Evolutionary conservation across 1,140 invertebrate species (phyloP).

Genomic region (Ceratina japonica): DNA sequence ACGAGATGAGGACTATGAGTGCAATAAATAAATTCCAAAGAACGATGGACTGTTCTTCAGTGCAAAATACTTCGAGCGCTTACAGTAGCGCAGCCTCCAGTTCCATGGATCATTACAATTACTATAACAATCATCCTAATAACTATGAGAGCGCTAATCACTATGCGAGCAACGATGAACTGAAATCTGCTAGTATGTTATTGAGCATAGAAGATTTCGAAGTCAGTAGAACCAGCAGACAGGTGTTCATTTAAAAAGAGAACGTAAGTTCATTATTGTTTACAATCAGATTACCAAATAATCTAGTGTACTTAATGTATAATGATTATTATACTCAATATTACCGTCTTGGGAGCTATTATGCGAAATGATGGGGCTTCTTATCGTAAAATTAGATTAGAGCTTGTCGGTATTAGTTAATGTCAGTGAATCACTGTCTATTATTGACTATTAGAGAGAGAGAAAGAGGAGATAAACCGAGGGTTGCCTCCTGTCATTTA

Average conservation of each 20-base stretch:
- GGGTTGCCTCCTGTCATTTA: conserved; percentile 63
- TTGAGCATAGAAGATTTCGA: conserved; percentile 77
- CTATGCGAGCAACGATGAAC: conserved; percentile 69
- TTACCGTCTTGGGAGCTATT: neutral
- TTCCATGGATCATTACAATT: conserved; percentile 67
- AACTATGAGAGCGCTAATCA: conserved; percentile 62
- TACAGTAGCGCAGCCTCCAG: conserved; percentile 78
- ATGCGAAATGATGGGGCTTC: too few relatives aligned
- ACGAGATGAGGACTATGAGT: conserved; percentile 21
- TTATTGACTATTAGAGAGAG: conserved; percentile 58
- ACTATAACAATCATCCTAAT: too few relatives aligned
- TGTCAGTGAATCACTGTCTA: conserved; percentile 61
- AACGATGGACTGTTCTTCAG: conserved; percentile 73
- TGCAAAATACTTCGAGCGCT: conserved; percentile 77
- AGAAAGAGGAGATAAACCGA: conserved; percentile 37
- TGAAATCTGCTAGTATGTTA: conserved; percentile 76
- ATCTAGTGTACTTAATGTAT: too few relatives aligned
- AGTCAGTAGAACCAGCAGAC: conserved; percentile 75
- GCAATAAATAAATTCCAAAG: conserved; percentile 75
- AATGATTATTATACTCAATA: too few relatives aligned
- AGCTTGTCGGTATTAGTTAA: conserved; percentile 33
- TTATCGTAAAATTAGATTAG: conserved; percentile 23
- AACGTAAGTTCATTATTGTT: neutral
- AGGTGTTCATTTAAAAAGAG: conserved; percentile 72
- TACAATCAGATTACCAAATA: too few relatives aligned